Percentiles rank a stretch among this genome's conserved stretches.
Evolutionary conservation across 2,888 invertebrate genomes (phyloP).

Genomic region (Temnothorax unifasciatus): DNA sequence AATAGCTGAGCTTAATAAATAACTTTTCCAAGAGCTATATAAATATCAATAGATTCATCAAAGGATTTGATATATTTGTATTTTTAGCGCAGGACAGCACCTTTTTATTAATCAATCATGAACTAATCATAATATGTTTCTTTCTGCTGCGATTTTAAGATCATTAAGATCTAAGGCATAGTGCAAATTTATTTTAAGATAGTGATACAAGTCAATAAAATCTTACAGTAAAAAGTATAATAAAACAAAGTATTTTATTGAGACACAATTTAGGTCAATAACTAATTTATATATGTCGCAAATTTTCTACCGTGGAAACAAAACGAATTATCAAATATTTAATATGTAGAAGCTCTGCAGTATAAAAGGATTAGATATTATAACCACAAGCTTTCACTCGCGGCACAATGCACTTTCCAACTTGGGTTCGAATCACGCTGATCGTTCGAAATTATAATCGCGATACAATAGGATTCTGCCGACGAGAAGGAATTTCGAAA

Average conservation of each 20-base stretch:
- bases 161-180: not conserved
- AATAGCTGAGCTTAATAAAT: not conserved
- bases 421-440: not conserved
- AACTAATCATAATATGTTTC: not conserved
- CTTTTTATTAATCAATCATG: not conserved
- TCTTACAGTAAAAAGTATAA: not conserved
- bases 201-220: not conserved
- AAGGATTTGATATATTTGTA: not conserved
- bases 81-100: not conserved
- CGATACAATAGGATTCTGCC: conserved; percentile 10
- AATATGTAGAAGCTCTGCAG: not conserved
- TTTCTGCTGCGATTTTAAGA: not conserved
- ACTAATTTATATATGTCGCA: not conserved
- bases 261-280: not conserved
- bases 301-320: not conserved
- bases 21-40: not conserved
- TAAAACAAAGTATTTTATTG: not conserved
- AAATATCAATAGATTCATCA: conserved; percentile 11
- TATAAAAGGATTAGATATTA: not conserved
- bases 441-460: conserved; percentile 6
- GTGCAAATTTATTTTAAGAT: too few species aligned
- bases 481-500: conserved; percentile 43
- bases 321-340: not conserved
- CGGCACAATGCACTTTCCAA: not conserved
- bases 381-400: conserved; percentile 5